A percentile compares a stretch with the other conserved stretches of the same genome.
Evolutionary conservation across 1,140 invertebrate genomes (phyloP).

Genomic region (Elymnias hypermnestra): DNA sequence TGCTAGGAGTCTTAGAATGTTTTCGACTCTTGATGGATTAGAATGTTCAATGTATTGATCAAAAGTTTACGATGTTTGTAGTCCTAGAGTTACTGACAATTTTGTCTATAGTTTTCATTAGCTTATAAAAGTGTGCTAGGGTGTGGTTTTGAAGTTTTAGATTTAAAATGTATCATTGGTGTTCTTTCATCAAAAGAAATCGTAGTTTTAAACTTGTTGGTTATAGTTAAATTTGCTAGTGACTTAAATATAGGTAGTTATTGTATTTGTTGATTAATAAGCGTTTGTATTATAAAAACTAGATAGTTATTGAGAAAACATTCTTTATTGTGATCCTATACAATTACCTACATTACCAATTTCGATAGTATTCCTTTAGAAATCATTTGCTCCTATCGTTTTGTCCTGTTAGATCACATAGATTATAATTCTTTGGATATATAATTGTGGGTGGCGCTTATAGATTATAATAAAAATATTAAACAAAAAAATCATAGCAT

Average conservation of each 20-base stretch:
- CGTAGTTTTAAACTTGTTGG: not conserved
- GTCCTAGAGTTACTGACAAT: constrained; percentile 44
- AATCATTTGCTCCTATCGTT: not conserved
- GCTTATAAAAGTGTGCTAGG: constrained; percentile 38
- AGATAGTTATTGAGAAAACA: constrained; percentile 1
- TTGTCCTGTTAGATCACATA: not conserved
- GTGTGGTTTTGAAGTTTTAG: constrained; percentile 27
- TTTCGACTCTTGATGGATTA: constrained; percentile 49
- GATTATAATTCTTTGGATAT: not conserved
- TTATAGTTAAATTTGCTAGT: constrained; percentile 1
- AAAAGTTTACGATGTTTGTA: constrained; percentile 43
- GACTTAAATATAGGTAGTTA: not conserved
- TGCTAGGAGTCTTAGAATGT: constrained; percentile 62
- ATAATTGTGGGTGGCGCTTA: too few relatives aligned
- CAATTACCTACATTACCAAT: not conserved
- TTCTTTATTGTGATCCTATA: not conserved
- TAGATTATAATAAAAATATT: too few relatives aligned
- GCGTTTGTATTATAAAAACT: not conserved
- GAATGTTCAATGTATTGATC: constrained; percentile 35
- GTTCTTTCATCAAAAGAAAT: constrained; percentile 11
- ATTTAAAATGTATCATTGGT: constrained; percentile 28
- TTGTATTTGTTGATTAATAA: constrained; percentile 2
- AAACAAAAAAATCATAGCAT: too few relatives aligned
- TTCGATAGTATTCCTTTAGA: not conserved
- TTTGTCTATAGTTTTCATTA: constrained; percentile 28